Conservation (phyloP, 2,797 vertebrate species). For the Melanogrammus aeglefinus region DNA sequence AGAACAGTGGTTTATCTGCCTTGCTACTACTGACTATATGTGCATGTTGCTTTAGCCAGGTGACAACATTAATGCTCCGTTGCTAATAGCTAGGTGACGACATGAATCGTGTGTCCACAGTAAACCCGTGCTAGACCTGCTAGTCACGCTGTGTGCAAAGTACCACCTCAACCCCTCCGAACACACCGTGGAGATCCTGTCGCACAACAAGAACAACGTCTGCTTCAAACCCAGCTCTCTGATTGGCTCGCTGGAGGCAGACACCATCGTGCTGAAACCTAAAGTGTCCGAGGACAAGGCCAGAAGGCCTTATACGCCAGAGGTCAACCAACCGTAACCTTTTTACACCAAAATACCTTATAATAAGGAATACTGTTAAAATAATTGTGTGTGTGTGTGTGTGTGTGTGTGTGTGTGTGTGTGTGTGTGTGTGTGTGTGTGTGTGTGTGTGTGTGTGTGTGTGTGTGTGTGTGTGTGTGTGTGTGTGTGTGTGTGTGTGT, state of each 20-base stretch:
- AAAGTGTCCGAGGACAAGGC: conserved; percentile 77
- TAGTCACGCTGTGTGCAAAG: conserved; percentile 88
- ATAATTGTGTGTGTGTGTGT: neutral
- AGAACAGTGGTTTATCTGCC: no score
- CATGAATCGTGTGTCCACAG: conserved; percentile 59
- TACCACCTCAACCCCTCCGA: conserved; percentile 90
- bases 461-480: no score
- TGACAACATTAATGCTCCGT: neutral
- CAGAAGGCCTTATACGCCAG: conserved; percentile 83
- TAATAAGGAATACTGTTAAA: neutral
- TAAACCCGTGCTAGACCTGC: conserved; percentile 91
- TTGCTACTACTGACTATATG: neutral
- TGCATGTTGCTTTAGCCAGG: neutral
- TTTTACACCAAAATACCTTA: neutral
- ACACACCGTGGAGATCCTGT: conserved; percentile 84
- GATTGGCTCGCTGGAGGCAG: conserved; percentile 86
- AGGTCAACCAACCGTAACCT: conserved; percentile 69
- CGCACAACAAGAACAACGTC: conserved; percentile 81
- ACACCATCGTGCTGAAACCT: conserved; percentile 84
- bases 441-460: no score
- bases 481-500: no score
- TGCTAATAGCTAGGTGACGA: neutral
- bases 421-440: no score
- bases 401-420: no score
- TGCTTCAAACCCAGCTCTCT: conserved; percentile 90